Conservation (phyloP, 1,140 invertebrate genomes). For the Batillaria attramentaria region DNA sequence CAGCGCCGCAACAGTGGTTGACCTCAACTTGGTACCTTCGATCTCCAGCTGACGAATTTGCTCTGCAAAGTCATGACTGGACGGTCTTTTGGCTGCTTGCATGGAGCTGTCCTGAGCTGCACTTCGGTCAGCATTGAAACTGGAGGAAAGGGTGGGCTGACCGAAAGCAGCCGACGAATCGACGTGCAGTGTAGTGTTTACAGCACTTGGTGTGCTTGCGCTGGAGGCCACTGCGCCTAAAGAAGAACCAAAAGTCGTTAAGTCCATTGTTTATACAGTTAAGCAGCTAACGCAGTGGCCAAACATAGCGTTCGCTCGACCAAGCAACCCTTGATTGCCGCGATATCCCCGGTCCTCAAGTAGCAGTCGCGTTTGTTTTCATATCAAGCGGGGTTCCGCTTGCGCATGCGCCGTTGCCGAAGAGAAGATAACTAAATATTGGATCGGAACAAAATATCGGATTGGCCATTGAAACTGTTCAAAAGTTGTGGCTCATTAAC, state of each 20-base stretch:
- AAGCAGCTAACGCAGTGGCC: not conserved
- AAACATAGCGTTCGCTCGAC: not conserved
- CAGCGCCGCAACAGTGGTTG: constrained; percentile 36
- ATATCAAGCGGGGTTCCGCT: constrained; percentile 40
- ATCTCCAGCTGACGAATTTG: constrained; percentile 61
- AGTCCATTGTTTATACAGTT: constrained; percentile 13
- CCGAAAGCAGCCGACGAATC: not conserved
- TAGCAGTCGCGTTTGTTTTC: constrained; percentile 36
- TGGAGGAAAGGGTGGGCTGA: constrained; percentile 10
- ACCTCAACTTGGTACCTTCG: constrained; percentile 61
- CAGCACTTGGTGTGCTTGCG: not conserved
- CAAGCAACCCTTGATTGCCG: not conserved
- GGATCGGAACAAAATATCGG: not conserved
- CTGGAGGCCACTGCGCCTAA: constrained; percentile 23
- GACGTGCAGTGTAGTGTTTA: not conserved
- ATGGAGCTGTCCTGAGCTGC: constrained; percentile 1
- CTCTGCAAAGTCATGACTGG: constrained; percentile 53
- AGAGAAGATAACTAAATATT: not conserved
- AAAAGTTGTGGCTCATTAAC: not conserved
- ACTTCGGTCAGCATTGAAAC: not conserved
- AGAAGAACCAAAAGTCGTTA: constrained; percentile 15
- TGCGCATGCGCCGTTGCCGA: constrained; percentile 29
- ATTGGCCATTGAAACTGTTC: not conserved
- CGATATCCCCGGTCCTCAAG: not conserved
- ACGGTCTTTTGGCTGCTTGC: constrained; percentile 37